Base-by-base conservation (phyloP, 92 coral and sea anemone genomes). In the Parazoanthus atlanticus region DNA sequence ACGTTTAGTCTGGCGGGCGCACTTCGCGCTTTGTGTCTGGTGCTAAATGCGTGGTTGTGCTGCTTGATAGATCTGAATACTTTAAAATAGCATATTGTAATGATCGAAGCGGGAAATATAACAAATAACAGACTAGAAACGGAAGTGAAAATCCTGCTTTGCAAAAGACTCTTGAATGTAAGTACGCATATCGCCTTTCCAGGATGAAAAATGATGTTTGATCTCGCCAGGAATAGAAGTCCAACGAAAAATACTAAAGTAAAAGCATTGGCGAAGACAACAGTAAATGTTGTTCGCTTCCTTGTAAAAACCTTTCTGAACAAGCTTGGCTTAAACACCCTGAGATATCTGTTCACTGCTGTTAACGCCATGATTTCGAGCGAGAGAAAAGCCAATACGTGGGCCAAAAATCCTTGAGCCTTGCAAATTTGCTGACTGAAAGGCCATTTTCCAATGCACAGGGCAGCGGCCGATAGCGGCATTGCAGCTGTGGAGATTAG, bases 291-390 rank as follows among this genome's bases (percentile, higher is more conserved):
- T 0, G 98, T 94, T 70, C 82, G 69, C 7, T 93, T 84, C 71
- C 88, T 88, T 2, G 92, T 94, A 85, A 94, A 94, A 85, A 90
- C 36, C 64, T 82, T 90, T 61, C 86, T 91, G 76, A 91, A 94
- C 84, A 79, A 66, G n/a, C 76, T 30, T 30, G 94, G 94, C 61
- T 79, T 89, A 29, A 91, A 74, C 8, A 94, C 93, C 46, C 94
- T 91, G 85, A 79, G 88, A 80, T 91, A 93, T 19, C 98, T 92
- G 84, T 94, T 94, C 30, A 94, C 58, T 10, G 98, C 98, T 3
- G 98, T 94, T 70, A 94, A 69, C 2, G 95, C 98, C 98, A 94
- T 94, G 56, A 91, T 82, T 69, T 91, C 93, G 19, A 94, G 93
- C 21, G 98, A 94, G n/a, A 94, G 82, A 80, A 94, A 94, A 8